These are phyloP conservation scores for Proteles cristata DNA, from an alignment of 2,113 vertebrate genomes.

Conservation along the genomic window DNA sequence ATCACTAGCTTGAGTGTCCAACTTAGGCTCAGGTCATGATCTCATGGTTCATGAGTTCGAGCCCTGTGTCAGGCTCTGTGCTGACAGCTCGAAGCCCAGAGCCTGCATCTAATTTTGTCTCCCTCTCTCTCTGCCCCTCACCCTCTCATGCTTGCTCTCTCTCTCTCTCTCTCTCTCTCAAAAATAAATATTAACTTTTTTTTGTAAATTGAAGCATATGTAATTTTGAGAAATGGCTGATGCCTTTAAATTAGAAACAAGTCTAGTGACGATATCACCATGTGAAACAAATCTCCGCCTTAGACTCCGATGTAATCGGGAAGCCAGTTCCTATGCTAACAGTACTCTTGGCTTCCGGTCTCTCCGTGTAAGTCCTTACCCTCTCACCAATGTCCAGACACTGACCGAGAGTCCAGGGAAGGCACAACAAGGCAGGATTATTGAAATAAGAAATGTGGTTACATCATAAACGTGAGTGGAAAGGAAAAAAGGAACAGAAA, in stretches of 20 bases:
- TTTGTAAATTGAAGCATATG: not conserved
- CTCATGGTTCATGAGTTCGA: too few species aligned
- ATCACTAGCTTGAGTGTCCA: too few species aligned
- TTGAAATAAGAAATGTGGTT: not conserved
- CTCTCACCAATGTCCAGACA: rapidly evolving
- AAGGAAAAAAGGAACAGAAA: not conserved
- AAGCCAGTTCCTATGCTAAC: not conserved
- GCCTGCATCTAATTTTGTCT: too few species aligned
- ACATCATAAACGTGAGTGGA: not conserved
- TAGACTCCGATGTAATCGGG: rapidly evolving
- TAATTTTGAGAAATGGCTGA: not conserved
- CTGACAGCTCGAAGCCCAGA: too few species aligned
- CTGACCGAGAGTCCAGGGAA: not conserved
- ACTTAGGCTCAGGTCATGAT: too few species aligned
- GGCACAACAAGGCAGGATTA: too few species aligned
- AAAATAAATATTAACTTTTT: too few species aligned
- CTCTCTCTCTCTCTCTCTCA: too few species aligned
- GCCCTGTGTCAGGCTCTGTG: too few species aligned
- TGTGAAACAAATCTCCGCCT: not conserved
- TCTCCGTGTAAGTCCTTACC: not conserved
- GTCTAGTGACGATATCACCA: too few species aligned
- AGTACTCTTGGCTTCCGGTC: rapidly evolving
- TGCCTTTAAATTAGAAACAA: not conserved
- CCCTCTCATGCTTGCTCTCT: too few species aligned
- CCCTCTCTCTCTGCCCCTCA: too few species aligned